Evolutionary conservation across 2,888 invertebrate species (phyloP).

Genomic region (Tryphoninae sp.): DNA sequence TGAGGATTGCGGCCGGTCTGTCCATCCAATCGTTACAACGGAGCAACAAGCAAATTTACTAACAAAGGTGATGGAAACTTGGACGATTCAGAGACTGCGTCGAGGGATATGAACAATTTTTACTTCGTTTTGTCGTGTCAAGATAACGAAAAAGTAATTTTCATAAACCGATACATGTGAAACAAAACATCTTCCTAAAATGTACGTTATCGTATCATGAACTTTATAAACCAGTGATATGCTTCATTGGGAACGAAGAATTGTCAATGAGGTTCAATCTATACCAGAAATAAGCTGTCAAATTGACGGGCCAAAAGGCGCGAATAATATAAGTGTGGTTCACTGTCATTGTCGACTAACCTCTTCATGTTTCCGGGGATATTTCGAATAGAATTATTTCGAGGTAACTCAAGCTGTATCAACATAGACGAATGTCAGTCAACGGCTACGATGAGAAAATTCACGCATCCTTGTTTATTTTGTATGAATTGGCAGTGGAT

Average conservation of each 20-base stretch:
- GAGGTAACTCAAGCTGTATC: constrained; percentile 43
- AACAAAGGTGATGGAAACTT: background rate
- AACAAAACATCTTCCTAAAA: no score
- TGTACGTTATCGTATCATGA: no score
- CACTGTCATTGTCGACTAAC: constrained; percentile 23
- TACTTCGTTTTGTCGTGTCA: no score
- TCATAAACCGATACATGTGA: no score
- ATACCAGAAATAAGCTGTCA: constrained; percentile 12
- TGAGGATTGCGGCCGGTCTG: constrained; percentile 20
- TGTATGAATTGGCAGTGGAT: constrained; percentile 38
- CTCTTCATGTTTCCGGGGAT: background rate
- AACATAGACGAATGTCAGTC: constrained; percentile 38
- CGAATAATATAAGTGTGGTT: constrained; percentile 21
- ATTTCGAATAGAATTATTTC: constrained; percentile 37
- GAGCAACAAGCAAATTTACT: constrained; percentile 42
- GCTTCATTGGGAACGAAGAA: no score
- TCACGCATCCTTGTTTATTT: constrained; percentile 39
- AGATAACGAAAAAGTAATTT: no score
- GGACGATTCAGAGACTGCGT: background rate
- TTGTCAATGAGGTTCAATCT: background rate
- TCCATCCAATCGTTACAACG: constrained; percentile 20
- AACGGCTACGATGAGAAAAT: constrained; percentile 21
- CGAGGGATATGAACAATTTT: background rate
- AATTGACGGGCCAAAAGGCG: constrained; percentile 2
- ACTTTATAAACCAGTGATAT: background rate